These are phyloP conservation scores for Vanessa atalanta DNA, from an alignment of 1,140 invertebrate genomes.

Conservation along the genomic window DNA sequence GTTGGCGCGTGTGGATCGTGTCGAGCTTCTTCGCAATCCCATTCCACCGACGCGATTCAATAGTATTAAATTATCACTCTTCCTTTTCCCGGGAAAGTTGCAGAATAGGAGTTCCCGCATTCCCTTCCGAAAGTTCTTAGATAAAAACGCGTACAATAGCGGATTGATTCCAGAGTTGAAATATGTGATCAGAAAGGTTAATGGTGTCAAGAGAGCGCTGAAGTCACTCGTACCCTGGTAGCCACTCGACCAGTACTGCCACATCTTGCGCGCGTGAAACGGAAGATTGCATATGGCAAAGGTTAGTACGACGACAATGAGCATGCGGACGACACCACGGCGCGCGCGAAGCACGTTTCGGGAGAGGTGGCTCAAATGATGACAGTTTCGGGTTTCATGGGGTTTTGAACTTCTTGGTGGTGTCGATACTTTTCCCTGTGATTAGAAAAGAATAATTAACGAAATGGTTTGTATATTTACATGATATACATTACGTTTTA, in stretches of 20 bases:
- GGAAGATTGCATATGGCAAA: slow-evolving; percentile 93
- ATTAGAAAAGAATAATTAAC: slow-evolving; percentile 14
- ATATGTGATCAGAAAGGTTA: slow-evolving; percentile 92
- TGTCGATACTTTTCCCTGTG: slow-evolving; percentile 51
- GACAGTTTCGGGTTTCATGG: slow-evolving; percentile 64
- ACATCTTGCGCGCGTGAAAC: slow-evolving; percentile 91
- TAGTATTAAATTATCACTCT: slow-evolving; percentile 70
- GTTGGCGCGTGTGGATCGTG: slow-evolving; percentile 77
- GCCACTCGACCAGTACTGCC: slow-evolving; percentile 85
- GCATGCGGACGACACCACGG: slow-evolving; percentile 88
- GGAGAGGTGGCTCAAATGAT: slow-evolving; percentile 83
- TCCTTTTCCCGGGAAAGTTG: slow-evolving; percentile 70
- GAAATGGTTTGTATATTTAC: background rate
- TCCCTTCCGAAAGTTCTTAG: slow-evolving; percentile 87
- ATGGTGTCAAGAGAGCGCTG: slow-evolving; percentile 88
- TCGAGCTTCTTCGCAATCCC: slow-evolving; percentile 72
- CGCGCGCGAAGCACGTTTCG: slow-evolving; percentile 86
- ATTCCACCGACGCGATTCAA: slow-evolving; percentile 70
- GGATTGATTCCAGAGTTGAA: slow-evolving; percentile 93
- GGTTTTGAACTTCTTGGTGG: slow-evolving; percentile 45
- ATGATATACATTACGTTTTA: background rate
- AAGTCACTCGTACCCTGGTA: slow-evolving; percentile 85
- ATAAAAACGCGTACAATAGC: slow-evolving; percentile 91
- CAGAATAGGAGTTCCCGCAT: slow-evolving; percentile 86
- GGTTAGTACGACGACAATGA: slow-evolving; percentile 90